These are phyloP conservation scores for Salvelinus alpinus DNA, from an alignment of 2,113 vertebrate species.

Conservation along the genomic window DNA sequence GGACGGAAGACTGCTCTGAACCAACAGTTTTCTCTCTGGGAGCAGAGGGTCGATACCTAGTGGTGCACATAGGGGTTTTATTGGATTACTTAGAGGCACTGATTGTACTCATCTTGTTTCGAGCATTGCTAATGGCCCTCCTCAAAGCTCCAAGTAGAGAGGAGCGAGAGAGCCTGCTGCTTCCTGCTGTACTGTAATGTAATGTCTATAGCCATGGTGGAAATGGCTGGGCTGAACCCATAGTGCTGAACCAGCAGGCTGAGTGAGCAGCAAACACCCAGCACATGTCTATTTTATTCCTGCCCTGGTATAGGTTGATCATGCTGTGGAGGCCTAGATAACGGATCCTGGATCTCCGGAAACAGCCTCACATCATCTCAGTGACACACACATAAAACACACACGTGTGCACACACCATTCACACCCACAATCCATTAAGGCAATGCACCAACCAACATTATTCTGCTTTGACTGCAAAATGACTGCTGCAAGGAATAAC, in stretches of 20 bases:
- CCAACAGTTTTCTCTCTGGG: background rate
- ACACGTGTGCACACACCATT: constrained; percentile 25
- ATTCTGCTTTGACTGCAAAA: background rate
- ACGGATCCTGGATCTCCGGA: constrained; percentile 51
- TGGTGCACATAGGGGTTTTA: background rate
- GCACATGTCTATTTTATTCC: constrained; percentile 76
- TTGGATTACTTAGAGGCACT: background rate
- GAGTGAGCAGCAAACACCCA: constrained; percentile 54
- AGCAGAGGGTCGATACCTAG: background rate
- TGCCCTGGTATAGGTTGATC: constrained; percentile 78
- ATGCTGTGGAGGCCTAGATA: constrained; percentile 58
- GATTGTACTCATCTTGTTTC: background rate
- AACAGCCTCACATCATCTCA: constrained; percentile 40
- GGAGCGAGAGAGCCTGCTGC: constrained; percentile 11
- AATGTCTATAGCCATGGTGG: constrained; percentile 17
- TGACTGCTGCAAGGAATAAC: background rate
- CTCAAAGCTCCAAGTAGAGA: constrained; percentile 1
- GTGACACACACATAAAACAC: background rate
- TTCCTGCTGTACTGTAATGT: constrained; percentile 3
- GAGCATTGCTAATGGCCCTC: background rate
- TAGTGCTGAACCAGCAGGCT: constrained; percentile 65
- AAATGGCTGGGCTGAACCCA: constrained; percentile 33
- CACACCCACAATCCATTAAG: constrained; percentile 32
- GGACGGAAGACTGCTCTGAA: background rate
- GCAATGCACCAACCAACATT: constrained; percentile 19